Evolutionary conservation across 2,888 invertebrate species (phyloP).

Genomic region (Zygaena filipendulae): DNA sequence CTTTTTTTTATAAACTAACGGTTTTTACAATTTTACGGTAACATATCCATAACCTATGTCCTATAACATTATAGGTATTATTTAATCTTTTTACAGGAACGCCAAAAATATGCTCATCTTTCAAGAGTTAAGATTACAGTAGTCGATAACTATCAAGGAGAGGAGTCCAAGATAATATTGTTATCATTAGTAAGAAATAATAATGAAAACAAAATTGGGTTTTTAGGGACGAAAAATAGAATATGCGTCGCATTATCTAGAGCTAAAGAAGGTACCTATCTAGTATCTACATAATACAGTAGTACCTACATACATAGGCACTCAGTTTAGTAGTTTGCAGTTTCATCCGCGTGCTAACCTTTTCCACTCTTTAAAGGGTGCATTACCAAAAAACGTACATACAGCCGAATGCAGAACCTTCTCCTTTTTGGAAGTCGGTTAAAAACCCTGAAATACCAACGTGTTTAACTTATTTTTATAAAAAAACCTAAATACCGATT

Average conservation of each 20-base stretch:
- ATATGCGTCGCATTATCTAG: conserved; percentile 83
- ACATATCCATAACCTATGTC: too few species aligned
- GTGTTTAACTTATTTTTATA: too few species aligned
- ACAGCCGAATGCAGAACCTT: too few species aligned
- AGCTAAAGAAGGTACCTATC: conserved; percentile 51
- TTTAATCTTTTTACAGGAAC: conserved; percentile 29
- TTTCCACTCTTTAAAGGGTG: too few species aligned
- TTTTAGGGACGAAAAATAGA: conserved; percentile 75
- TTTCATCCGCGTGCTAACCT: too few species aligned
- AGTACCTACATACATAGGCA: neutral
- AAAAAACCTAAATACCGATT: too few species aligned
- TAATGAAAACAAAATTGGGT: conserved; percentile 72
- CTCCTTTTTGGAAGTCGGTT: too few species aligned
- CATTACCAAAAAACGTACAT: too few species aligned
- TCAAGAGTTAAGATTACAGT: conserved; percentile 70
- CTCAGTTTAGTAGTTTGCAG: neutral
- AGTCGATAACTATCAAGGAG: conserved; percentile 85
- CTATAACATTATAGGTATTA: too few species aligned
- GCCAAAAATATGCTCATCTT: conserved; percentile 32
- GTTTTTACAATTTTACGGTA: too few species aligned
- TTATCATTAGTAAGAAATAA: conserved; percentile 83
- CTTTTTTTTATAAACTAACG: too few species aligned
- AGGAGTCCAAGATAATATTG: conserved; percentile 81
- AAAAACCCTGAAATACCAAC: too few species aligned
- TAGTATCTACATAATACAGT: neutral